Percentiles rank a stretch among this genome's conserved stretches.
phyloP scores from a whole-genome alignment of 1,140 invertebrate genomes.

The Elymnias hypermnestra region DNA sequence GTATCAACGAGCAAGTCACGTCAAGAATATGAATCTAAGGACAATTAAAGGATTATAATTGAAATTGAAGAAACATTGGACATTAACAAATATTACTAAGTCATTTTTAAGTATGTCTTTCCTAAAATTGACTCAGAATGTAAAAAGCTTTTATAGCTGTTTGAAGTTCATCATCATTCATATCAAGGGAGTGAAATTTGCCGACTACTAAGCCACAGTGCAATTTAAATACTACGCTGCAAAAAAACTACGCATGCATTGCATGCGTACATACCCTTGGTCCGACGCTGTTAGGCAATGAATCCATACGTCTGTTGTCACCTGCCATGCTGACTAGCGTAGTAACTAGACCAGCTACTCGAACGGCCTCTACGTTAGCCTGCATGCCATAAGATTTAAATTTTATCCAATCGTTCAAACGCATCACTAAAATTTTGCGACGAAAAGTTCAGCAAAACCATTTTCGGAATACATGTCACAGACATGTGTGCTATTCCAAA shows the following conservation, averaged over 20 bases:
- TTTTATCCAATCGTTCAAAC: conserved; percentile 46
- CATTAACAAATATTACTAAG: too few relatives aligned
- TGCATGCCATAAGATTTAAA: conserved; percentile 74
- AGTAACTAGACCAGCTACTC: conserved; percentile 84
- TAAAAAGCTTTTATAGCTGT: too few relatives aligned
- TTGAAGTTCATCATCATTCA: too few relatives aligned
- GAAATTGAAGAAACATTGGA: too few relatives aligned
- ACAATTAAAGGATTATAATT: too few relatives aligned
- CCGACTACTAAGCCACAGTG: conserved; percentile 17
- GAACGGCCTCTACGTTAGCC: conserved; percentile 81
- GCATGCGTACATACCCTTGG: conserved; percentile 67
- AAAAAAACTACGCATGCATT: conserved; percentile 15
- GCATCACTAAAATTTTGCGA: conserved; percentile 23
- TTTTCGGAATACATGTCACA: conserved; percentile 11
- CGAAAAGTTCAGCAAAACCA: conserved; percentile 13
- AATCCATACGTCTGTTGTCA: conserved; percentile 71
- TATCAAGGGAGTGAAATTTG: too few relatives aligned
- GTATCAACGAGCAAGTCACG: too few relatives aligned
- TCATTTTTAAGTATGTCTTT: too few relatives aligned
- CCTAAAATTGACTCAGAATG: too few relatives aligned
- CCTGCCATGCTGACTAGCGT: conserved; percentile 85
- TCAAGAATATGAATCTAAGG: too few relatives aligned
- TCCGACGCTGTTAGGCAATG: conserved; percentile 68
- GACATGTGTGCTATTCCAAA: conserved; percentile 19
- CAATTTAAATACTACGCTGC: conserved; percentile 9